Conservation (phyloP, 2,888 invertebrate species). For the Malacosoma neustria region DNA sequence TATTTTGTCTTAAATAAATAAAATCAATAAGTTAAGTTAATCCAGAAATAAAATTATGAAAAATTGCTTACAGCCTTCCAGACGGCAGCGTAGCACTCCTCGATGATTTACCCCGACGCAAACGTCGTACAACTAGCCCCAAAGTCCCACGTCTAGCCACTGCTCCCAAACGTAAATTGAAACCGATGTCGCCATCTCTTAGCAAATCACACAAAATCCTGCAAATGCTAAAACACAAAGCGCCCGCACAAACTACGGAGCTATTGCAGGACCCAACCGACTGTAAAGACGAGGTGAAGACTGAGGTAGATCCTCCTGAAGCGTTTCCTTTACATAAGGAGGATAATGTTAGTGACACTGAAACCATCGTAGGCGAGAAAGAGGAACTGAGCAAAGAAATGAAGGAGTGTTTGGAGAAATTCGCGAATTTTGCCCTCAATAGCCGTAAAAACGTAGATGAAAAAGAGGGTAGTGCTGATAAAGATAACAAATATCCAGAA, state of each 20-base stretch:
- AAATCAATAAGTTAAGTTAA: no score
- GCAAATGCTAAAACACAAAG: constrained; percentile 49
- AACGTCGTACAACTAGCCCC: constrained; percentile 36
- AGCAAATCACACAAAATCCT: constrained; percentile 47
- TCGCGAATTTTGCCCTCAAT: constrained; percentile 48
- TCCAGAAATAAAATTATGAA: neutral
- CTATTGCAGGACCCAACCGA: constrained; percentile 23
- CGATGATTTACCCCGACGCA: constrained; percentile 44
- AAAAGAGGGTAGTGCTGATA: constrained; percentile 18
- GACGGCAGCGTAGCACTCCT: constrained; percentile 43
- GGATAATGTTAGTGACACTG: constrained; percentile 44
- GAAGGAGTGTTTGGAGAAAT: constrained; percentile 58
- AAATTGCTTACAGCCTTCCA: constrained; percentile 29
- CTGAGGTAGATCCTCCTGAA: constrained; percentile 49
- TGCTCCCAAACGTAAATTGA: constrained; percentile 47
- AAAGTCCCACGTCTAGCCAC: constrained; percentile 34
- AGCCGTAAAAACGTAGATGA: constrained; percentile 23
- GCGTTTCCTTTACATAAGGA: constrained; percentile 51
- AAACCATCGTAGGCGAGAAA: constrained; percentile 46
- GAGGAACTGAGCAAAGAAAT: constrained; percentile 47
- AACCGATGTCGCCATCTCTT: constrained; percentile 31
- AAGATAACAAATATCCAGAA: constrained; percentile 40
- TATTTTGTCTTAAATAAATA: no score
- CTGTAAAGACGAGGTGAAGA: constrained; percentile 22
- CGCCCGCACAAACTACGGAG: constrained; percentile 26